Base-by-base conservation (phyloP, 2,888 invertebrate species). In the Phlogophora meticulosa region DNA sequence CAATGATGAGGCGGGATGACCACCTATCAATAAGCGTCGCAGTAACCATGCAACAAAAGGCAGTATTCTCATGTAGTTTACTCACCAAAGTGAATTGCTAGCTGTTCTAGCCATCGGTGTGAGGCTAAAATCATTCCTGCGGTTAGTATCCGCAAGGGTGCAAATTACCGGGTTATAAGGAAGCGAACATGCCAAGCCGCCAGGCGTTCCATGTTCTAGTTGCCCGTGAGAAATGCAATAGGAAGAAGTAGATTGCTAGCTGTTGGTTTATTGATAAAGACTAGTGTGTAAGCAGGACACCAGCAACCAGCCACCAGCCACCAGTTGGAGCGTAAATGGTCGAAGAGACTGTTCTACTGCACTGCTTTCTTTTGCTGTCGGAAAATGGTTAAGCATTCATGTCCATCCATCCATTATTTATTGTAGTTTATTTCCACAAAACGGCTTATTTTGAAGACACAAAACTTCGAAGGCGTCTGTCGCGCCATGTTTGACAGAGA, bases 131-230 rank as follows among this genome's bases (percentile, higher is more conserved):
- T 55, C 5, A 65, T 53, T 32, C 48, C 42, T 65, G 74, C 11
- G 70, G 66, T 74, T 73, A 15, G 53, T 10, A 15, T 43, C 48
- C 38, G 34, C 66, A 43, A 52, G 52, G 66, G 55, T 73, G 74
- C 53, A 38, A 70, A 73, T 55, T 42, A 48, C 48, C 53, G 17
- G 48, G 52, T 65, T 66, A 55, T 65, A 49, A 74, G 70, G 74
- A 70, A 73, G 38, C 11, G 48, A 70, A 11, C 40, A 48, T 36
- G 40, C 36, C 28, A 64, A 10, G 28, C 73, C 34, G 36, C 22
- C 46, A 10, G 45, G 40, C 53, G 13, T 73, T 22, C 36, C 9
- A 32, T 28, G 40, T 28, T 34, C 17, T 20, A 24, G 10, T 40
- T 42, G 22, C 20, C 36, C 22, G 24, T 74, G 74, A 74, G 48